Evolutionary conservation across 2,888 invertebrate species (phyloP).

Genomic region (Miltochrista miniata): DNA sequence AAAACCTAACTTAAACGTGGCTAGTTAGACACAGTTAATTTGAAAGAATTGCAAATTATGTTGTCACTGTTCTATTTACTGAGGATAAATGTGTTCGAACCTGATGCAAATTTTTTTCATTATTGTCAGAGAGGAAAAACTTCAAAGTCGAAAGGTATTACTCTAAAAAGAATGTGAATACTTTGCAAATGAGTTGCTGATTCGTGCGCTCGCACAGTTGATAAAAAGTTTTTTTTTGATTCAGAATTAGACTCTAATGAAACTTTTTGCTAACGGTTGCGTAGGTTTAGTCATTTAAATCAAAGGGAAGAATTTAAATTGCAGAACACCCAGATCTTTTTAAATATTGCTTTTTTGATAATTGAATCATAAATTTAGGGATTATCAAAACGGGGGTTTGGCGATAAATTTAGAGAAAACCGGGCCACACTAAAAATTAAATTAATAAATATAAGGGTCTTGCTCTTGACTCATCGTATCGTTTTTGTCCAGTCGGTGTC

Average conservation of each 20-base stretch:
- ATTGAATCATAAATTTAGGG: too few relatives aligned
- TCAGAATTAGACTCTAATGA: not conserved
- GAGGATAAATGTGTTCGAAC: constrained; percentile 23
- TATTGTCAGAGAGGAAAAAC: constrained; percentile 12
- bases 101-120: constrained; percentile 24
- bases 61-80: constrained; percentile 7
- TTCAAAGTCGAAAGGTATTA: constrained; percentile 1
- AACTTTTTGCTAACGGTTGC: not conserved
- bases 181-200: not conserved
- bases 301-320: too few relatives aligned
- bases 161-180: not conserved
- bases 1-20: too few relatives aligned
- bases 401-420: too few relatives aligned
- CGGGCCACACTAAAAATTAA: too few relatives aligned
- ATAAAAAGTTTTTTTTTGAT: not conserved
- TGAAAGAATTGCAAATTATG: constrained; percentile 25
- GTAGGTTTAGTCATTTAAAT: too few relatives aligned
- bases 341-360: too few relatives aligned
- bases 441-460: too few relatives aligned
- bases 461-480: too few relatives aligned
- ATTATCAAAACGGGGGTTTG: too few relatives aligned
- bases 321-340: too few relatives aligned
- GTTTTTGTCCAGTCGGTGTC: too few relatives aligned
- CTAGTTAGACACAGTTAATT: constrained; percentile 14
- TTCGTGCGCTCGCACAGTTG: not conserved